Conservation (phyloP, 2,797 vertebrate species). For the Scleropages formosus region DNA sequence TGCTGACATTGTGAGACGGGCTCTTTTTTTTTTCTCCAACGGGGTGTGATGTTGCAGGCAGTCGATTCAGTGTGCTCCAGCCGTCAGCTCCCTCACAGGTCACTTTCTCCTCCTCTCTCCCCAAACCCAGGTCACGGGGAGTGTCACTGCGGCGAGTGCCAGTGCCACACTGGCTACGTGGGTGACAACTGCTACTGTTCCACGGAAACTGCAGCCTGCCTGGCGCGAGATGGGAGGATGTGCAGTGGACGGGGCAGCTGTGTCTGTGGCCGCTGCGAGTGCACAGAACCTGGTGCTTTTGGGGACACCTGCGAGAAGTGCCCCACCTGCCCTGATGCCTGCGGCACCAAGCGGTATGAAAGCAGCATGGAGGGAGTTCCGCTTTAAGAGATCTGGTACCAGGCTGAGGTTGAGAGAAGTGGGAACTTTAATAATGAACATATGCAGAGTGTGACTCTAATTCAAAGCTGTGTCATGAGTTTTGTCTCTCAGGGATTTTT, state of each 20-base stretch:
- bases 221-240: slow-evolving; percentile 80
- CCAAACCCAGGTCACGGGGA: slow-evolving; percentile 80
- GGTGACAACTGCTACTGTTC: slow-evolving; percentile 98
- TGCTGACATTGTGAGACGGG: neutral
- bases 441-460: neutral
- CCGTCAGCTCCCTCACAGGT: too few relatives aligned
- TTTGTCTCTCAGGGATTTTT: neutral
- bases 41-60: neutral
- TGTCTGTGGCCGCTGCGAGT: slow-evolving; percentile 84
- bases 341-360: slow-evolving; percentile 87
- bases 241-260: slow-evolving; percentile 87
- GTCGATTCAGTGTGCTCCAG: neutral
- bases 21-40: slow-evolving; percentile 16
- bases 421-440: neutral
- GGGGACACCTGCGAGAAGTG: slow-evolving; percentile 92
- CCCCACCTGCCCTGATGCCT: slow-evolving; percentile 91
- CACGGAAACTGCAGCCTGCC: slow-evolving; percentile 74
- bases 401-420: neutral
- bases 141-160: slow-evolving; percentile 94
- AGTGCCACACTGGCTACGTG: slow-evolving; percentile 83
- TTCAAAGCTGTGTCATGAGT: neutral
- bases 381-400: neutral
- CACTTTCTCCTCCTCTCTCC: neutral
- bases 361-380: neutral
- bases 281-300: slow-evolving; percentile 87